These are phyloP conservation scores for Caenorhabditis brenneri DNA, from an alignment of 1,140 invertebrate species.

Conservation along the genomic window DNA sequence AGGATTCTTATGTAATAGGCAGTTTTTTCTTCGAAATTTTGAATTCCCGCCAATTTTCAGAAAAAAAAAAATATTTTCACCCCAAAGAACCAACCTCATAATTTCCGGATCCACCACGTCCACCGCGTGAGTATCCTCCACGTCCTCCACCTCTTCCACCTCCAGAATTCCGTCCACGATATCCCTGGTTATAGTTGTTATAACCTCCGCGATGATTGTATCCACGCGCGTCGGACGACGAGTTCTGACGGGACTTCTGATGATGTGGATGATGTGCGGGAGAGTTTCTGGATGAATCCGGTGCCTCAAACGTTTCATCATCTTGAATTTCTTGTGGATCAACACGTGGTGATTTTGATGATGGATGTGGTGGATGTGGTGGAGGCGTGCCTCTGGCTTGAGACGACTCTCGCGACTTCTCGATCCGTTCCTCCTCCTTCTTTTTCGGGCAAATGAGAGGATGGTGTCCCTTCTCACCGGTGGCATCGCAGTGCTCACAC, in stretches of 20 bases:
- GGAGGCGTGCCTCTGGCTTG: neutral
- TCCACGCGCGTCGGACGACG: neutral
- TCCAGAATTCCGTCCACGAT: constrained; percentile 26
- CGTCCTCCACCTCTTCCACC: neutral
- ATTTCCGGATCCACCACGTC: neutral
- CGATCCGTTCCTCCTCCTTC: constrained; percentile 20
- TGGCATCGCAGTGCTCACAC: constrained; percentile 1
- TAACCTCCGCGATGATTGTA: neutral
- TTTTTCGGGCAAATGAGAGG: constrained; percentile 7
- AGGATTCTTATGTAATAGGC: neutral
- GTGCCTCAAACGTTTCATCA: neutral
- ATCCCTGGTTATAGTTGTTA: neutral
- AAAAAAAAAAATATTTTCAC: too few species aligned
- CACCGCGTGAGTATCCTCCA: neutral
- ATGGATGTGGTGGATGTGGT: neutral
- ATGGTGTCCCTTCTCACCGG: neutral
- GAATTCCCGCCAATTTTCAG: too few species aligned
- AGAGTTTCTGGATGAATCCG: neutral
- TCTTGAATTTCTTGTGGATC: neutral
- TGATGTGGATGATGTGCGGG: neutral
- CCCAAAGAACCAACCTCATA: neutral
- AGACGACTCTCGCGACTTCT: neutral
- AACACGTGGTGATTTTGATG: too few species aligned
- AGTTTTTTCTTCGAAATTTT: too few species aligned
- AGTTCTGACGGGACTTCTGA: constrained; percentile 4